A percentile compares a stretch with the other conserved stretches of the same genome.
These are phyloP conservation scores for Drosophila diplacantha DNA, from an alignment of 2,888 invertebrate genomes.

Conservation along the genomic window DNA sequence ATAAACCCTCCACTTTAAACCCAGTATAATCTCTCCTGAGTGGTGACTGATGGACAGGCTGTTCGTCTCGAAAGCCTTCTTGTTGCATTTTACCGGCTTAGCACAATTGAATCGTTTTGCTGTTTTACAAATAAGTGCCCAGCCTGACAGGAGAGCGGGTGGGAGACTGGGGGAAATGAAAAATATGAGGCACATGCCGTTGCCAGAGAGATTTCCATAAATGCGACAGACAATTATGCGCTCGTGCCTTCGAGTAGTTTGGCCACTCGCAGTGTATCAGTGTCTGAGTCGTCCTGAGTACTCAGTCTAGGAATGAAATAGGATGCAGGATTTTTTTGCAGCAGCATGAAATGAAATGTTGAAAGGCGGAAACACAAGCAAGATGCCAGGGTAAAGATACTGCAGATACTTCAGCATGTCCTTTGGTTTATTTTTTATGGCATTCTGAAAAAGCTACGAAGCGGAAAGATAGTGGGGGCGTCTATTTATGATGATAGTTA, in stretches of 20 bases:
- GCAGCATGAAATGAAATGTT: neutral
- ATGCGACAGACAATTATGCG: constrained; percentile 29
- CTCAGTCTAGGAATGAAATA: constrained; percentile 5
- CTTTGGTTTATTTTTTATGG: neutral
- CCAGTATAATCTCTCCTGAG: constrained; percentile 16
- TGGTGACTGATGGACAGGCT: constrained; percentile 31
- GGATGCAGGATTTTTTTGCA: constrained; percentile 4
- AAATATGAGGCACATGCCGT: constrained; percentile 20
- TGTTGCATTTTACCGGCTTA: constrained; percentile 29
- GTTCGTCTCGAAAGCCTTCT: constrained; percentile 9
- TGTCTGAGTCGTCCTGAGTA: neutral
- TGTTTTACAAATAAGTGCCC: constrained; percentile 20
- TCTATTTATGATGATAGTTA: neutral
- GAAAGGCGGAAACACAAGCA: constrained; percentile 8
- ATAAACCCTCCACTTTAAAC: neutral
- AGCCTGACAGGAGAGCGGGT: neutral
- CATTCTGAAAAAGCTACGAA: neutral
- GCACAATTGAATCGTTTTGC: constrained; percentile 35
- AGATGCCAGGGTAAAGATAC: constrained; percentile 8
- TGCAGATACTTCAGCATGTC: constrained; percentile 1
- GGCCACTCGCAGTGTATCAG: constrained; percentile 1
- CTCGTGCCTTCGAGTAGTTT: constrained; percentile 6
- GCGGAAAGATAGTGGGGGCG: neutral
- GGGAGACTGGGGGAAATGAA: neutral
- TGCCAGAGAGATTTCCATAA: constrained; percentile 33